Conservation (phyloP, 2,797 vertebrate species). For the Pogonophryne albipinna region DNA sequence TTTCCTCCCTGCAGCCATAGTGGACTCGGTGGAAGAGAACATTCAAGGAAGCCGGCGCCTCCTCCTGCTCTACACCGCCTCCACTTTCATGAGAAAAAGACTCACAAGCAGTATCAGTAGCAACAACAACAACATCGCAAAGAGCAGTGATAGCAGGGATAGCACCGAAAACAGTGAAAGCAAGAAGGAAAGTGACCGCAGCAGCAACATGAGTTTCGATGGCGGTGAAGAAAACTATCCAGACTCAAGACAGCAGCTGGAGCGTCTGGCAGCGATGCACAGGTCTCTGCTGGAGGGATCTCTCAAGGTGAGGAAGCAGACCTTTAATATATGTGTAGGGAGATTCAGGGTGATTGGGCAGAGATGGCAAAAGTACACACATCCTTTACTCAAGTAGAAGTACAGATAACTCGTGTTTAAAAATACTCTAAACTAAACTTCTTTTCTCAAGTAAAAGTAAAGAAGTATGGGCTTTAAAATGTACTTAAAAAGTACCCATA, state of each 20-base stretch:
- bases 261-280: conserved; percentile 88
- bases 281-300: conserved; percentile 86
- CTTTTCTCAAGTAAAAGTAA: too few relatives aligned
- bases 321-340: too few relatives aligned
- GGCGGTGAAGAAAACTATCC: conserved; percentile 5
- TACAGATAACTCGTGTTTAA: too few relatives aligned
- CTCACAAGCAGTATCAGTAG: conserved; percentile 46
- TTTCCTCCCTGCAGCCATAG: conserved; percentile 81
- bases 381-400: too few relatives aligned
- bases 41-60: conserved; percentile 90
- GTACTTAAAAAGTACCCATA: too few relatives aligned
- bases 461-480: too few relatives aligned
- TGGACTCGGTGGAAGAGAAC: conserved; percentile 87
- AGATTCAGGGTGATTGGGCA: too few relatives aligned
- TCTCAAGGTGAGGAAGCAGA: conserved; percentile 73
- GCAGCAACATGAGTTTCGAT: background rate
- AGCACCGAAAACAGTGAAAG: background rate
- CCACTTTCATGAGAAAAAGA: conserved; percentile 66
- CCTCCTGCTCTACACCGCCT: conserved; percentile 87
- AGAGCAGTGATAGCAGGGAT: background rate
- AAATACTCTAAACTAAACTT: too few relatives aligned
- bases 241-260: conserved; percentile 76
- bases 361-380: too few relatives aligned
- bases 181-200: background rate
- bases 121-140: conserved; percentile 47